Base-by-base conservation (phyloP, 2,888 invertebrate genomes). In the Philonicus albiceps region DNA sequence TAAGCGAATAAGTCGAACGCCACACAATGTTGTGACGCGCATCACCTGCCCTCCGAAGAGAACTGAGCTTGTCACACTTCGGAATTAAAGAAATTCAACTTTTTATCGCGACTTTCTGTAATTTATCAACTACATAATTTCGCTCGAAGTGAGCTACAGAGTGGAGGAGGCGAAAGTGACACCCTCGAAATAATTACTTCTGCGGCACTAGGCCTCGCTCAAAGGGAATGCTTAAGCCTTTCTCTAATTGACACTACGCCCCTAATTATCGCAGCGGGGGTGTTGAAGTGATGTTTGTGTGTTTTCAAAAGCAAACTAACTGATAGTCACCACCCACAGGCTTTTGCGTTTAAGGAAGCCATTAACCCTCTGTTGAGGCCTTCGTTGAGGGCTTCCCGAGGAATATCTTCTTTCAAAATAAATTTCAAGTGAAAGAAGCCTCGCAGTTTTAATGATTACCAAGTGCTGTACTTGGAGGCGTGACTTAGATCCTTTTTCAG, bases 211-310 rank as follows among this genome's bases (percentile, higher is more conserved):
- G 40, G 16, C 37, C 37, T 34, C 19, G n/a, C 27, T 84, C 84
- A 84, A 84, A 84, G 81, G 84, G 84, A 84, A 84, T 72, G 40
- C 84, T 84, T 73, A 31, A 43, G 43, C 84, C 73, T 73, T 72
- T 84, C 84, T 81, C 30, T 86, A 86, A 86, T 86, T 86, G 76
- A 75, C 19, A 76, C 76, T 86, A 55, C 86, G 86, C 86, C 86
- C 75, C 30, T 86, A 86, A 86, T 86, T 86, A 86, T 76, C 76
- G 76, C 86, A 27, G 37, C 64, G 55, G 76, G 76, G 86, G 76
- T 86, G 86, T 78, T 78, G 40, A 86, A 86, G 73, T 72, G 84
- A 84, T 84, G 84, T 72, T 84, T 84, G 84, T 84, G 43, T 84
- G 49, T 64, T 83, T 64, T 73, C 84, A 73, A 84, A n/a, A 73